These are phyloP conservation scores for Etheostoma perlongum DNA, from an alignment of 2,797 vertebrate species.

Conservation along the genomic window DNA sequence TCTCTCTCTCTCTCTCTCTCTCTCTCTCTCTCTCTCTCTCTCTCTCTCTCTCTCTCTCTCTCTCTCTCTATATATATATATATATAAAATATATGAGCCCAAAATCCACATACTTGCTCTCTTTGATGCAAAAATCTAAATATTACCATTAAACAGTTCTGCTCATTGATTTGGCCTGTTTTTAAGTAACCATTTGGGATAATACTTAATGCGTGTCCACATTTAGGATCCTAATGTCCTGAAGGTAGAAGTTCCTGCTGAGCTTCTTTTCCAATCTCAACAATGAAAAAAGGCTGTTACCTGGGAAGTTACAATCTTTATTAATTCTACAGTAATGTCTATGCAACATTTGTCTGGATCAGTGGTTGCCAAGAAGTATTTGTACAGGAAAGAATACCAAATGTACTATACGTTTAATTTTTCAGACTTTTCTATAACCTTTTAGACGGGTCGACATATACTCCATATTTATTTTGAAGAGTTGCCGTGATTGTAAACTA, in stretches of 20 bases:
- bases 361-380: not conserved
- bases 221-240: too few species aligned
- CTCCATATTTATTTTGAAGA: not conserved
- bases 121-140: not conserved
- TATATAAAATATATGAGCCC: too few species aligned
- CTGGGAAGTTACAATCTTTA: too few species aligned
- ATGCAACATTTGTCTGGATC: not conserved
- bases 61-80: fast-evolving
- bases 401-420: too few species aligned
- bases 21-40: too few species aligned
- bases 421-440: too few species aligned
- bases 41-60: too few species aligned
- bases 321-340: not conserved
- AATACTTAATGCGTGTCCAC: too few species aligned
- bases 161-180: not conserved
- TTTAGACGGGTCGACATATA: not conserved
- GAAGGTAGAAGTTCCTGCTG: too few species aligned
- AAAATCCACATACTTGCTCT: not conserved
- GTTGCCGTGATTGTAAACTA: not conserved
- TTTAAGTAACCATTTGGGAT: not conserved
- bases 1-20: fast-evolving
- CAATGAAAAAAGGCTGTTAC: too few species aligned
- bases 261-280: too few species aligned
- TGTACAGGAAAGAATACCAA: too few species aligned
- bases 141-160: not conserved